A percentile compares a stretch with the other conserved stretches of the same genome.
These are phyloP conservation scores for Ichneumoninae sp. DNA, from an alignment of 2,888 invertebrate genomes.

Conservation along the genomic window DNA sequence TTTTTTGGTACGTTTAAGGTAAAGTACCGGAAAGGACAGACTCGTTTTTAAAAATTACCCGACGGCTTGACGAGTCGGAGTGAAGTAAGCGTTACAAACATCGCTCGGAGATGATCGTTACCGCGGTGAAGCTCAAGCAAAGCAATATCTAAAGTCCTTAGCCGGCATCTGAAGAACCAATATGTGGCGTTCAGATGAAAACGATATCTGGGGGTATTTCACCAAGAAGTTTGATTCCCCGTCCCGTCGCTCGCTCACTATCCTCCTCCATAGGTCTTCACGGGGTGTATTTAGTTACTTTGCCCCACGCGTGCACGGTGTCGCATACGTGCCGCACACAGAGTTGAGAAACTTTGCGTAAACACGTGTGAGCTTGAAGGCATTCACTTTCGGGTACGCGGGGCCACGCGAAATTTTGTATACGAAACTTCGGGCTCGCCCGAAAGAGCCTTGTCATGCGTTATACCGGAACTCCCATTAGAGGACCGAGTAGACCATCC, in stretches of 20 bases:
- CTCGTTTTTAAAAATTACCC: not conserved
- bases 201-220: conserved; percentile 67
- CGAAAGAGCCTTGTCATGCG: conserved; percentile 56
- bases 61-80: not conserved
- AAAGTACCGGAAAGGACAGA: no score
- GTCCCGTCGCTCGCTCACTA: conserved; percentile 24
- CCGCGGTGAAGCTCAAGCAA: conserved; percentile 53
- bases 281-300: conserved; percentile 54
- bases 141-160: conserved; percentile 80
- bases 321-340: not conserved
- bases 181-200: conserved; percentile 81
- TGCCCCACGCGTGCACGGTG: conserved; percentile 20
- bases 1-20: no score
- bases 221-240: conserved; percentile 46
- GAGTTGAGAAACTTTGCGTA: conserved; percentile 60
- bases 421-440: conserved; percentile 42
- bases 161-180: conserved; percentile 78
- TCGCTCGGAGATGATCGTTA: conserved; percentile 58
- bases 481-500: conserved; percentile 58
- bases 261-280: conserved; percentile 45
- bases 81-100: conserved; percentile 70
- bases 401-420: conserved; percentile 35
- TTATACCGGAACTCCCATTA: conserved; percentile 57
- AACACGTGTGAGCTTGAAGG: conserved; percentile 54
- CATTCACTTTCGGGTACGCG: conserved; percentile 34